phyloP scores from a whole-genome alignment of 2,888 invertebrate species.

The Allygus modestus region DNA sequence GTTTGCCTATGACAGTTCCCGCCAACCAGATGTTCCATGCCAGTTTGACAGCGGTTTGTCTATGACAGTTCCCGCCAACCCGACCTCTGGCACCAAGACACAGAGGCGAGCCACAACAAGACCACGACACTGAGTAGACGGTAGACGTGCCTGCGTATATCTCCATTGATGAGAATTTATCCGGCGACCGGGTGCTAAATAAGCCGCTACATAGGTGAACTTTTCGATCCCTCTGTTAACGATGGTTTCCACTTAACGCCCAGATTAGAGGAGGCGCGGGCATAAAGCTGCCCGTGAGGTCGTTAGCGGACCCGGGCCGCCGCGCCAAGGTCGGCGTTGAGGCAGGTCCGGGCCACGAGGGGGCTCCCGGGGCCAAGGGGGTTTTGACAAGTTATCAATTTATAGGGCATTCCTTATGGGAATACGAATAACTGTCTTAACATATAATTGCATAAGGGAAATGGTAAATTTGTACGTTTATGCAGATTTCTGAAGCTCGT shows the following conservation, averaged over 20 bases:
- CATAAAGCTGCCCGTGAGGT: constrained; percentile 64
- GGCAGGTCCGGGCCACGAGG: constrained; percentile 9
- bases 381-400: background rate
- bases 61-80: too few species aligned
- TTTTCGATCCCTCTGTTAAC: constrained; percentile 63
- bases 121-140: constrained; percentile 20
- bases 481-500: too few species aligned
- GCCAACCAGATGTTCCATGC: too few species aligned
- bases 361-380: background rate
- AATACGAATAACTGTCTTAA: too few species aligned
- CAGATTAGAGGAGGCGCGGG: constrained; percentile 63
- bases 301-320: constrained; percentile 2
- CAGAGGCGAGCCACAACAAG: constrained; percentile 1
- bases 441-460: too few species aligned
- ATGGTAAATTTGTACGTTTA: too few species aligned
- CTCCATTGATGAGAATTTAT: constrained; percentile 61
- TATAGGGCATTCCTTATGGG: too few species aligned
- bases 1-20: too few species aligned
- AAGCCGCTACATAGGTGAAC: constrained; percentile 60
- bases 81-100: too few species aligned
- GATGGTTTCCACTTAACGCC: constrained; percentile 66
- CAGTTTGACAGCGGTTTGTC: too few species aligned
- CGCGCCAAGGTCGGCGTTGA: background rate
- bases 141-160: constrained; percentile 38
- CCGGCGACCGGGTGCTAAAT: constrained; percentile 54